Evolutionary conservation across 2,888 invertebrate species (phyloP).

Genomic region (Mayetiola destructor): DNA sequence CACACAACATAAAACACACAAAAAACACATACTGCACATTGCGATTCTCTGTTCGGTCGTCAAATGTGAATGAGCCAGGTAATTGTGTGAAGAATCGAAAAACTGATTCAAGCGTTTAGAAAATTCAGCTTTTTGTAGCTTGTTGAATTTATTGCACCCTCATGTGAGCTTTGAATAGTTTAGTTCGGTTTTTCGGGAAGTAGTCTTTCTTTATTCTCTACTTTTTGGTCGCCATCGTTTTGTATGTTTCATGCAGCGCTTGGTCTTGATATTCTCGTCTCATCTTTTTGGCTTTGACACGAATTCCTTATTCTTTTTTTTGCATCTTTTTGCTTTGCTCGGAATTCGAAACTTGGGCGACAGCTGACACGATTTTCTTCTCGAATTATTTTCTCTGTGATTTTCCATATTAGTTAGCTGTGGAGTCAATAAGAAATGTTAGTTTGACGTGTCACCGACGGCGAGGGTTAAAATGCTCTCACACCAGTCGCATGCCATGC

Average conservation of each 20-base stretch:
- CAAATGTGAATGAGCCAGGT: background rate
- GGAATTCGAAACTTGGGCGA: too few species aligned
- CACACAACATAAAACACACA: background rate
- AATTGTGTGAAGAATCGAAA: constrained; percentile 1
- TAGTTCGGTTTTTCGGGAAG: background rate
- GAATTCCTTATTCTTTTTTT: constrained; percentile 2
- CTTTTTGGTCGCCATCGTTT: background rate
- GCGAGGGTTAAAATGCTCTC: background rate
- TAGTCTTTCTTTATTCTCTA: background rate
- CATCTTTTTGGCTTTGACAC: constrained; percentile 5
- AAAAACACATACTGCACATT: background rate
- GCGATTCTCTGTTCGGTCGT: too few species aligned
- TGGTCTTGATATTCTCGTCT: background rate
- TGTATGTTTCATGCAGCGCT: background rate
- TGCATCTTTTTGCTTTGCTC: background rate
- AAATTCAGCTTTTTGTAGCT: background rate
- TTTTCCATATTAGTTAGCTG: background rate
- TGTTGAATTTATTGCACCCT: background rate
- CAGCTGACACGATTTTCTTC: too few species aligned
- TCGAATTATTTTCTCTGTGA: background rate
- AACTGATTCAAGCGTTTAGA: background rate
- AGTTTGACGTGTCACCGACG: background rate
- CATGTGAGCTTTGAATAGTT: constrained; percentile 9
- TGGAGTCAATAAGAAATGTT: background rate
- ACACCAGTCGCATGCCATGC: background rate